Percentiles rank a stretch among this genome's conserved stretches.
Evolutionary conservation across 2,113 vertebrate genomes (phyloP).

Genomic region (Larimichthys polyactis): DNA sequence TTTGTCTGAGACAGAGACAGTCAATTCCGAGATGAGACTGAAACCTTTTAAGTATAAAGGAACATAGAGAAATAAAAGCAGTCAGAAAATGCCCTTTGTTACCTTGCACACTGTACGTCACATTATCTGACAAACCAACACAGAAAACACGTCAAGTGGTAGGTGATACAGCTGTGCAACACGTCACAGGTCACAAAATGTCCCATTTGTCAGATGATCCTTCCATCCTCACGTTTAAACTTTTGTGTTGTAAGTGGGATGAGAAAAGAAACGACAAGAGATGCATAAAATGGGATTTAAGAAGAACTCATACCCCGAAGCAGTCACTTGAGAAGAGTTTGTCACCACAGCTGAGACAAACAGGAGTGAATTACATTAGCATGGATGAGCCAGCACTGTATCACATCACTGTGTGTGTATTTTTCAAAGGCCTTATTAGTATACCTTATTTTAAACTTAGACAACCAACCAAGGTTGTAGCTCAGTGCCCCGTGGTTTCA

Average conservation of each 20-base stretch:
- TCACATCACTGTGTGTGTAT: conserved; percentile 11
- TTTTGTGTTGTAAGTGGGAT: conserved; percentile 1
- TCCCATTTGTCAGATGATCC: background rate
- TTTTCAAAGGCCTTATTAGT: conserved; percentile 4
- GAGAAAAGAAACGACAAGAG: conserved; percentile 23
- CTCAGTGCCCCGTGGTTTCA: background rate
- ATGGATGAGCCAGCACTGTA: conserved; percentile 29
- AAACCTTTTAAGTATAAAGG: no score
- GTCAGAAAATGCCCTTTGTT: background rate
- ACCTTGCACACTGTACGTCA: no score
- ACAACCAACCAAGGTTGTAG: conserved; percentile 4
- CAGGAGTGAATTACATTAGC: conserved; percentile 50
- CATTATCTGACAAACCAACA: no score
- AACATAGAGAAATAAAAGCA: no score
- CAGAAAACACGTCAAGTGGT: no score
- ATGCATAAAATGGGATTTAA: conserved; percentile 24
- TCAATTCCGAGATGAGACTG: no score
- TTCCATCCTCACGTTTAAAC: background rate
- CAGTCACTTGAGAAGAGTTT: conserved; percentile 9
- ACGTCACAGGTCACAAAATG: background rate
- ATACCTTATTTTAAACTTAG: background rate
- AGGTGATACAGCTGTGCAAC: background rate
- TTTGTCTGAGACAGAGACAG: no score
- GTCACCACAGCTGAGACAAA: conserved; percentile 5
- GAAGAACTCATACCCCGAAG: conserved; percentile 18